A percentile compares a stretch with the other conserved stretches of the same genome.
These are phyloP conservation scores for Cephalotes varians DNA, from an alignment of 2,888 invertebrate genomes.

Conservation along the genomic window DNA sequence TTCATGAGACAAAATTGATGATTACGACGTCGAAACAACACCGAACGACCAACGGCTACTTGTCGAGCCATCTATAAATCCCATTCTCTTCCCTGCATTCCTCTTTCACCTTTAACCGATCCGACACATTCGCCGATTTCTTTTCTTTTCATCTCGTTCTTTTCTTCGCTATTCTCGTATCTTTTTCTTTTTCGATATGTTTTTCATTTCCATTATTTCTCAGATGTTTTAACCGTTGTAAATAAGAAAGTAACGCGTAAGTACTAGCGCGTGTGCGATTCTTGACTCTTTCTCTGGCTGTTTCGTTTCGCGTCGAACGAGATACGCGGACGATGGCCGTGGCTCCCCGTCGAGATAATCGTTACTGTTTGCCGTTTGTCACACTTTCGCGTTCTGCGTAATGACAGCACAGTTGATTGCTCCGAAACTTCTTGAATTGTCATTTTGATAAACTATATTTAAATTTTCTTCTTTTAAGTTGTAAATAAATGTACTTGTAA, in stretches of 20 bases:
- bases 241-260: slow-evolving; percentile 67
- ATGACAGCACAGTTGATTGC: not conserved
- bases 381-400: slow-evolving; percentile 59
- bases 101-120: slow-evolving; percentile 41
- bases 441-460: not conserved
- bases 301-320: slow-evolving; percentile 5
- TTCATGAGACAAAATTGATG: slow-evolving; percentile 78
- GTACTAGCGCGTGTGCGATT: slow-evolving; percentile 61
- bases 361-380: slow-evolving; percentile 67
- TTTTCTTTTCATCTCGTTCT: not conserved
- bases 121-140: not conserved
- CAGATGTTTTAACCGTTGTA: slow-evolving; percentile 68
- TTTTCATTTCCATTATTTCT: slow-evolving; percentile 20
- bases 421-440: slow-evolving; percentile 5
- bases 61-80: slow-evolving; percentile 35
- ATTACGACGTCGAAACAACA: slow-evolving; percentile 73
- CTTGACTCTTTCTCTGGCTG: slow-evolving; percentile 15
- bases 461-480: not conserved
- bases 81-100: not conserved
- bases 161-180: not conserved
- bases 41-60: slow-evolving; percentile 50
- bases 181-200: not conserved
- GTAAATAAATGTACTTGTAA: not conserved
- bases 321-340: slow-evolving; percentile 60
- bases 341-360: slow-evolving; percentile 65